Evolutionary conservation across 1,140 invertebrate species (phyloP), one percentile per base, ranked within the genome.

Genomic region (Psix sp.): DNA sequence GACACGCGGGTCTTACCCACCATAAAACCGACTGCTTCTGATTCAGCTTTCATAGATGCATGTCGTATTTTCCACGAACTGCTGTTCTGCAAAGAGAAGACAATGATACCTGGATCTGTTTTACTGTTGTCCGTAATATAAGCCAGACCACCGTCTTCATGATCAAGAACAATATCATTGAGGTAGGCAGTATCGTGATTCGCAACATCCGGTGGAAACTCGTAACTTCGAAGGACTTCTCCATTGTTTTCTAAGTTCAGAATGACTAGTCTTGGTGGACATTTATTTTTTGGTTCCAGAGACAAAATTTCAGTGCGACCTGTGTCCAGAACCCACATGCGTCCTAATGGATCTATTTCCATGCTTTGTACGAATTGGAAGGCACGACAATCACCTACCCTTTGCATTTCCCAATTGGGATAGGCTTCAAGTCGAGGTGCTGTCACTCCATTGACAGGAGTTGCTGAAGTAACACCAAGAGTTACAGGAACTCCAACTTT

Each of bases 241-340:
- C 88, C 88, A 9, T 84, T 84, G 3, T 89, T 86, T 45, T 92
- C 91, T 1, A 93, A 81, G 76, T 93, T 90, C 18, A 93, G 88
- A n/a, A 93, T 86, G 0, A 93, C 88, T 6, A 94, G 76, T 49
- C 91, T 90, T 0, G 92, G 90, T 1, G 90, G 89, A 75, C 92
- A 94, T 15, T 77, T 79, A 10, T 82, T 80, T 21, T 86, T 87
- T 0, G 83, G 77, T 0, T 89, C 76, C 7, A 78, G 36, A 0
- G 83, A 88, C 36, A 89, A 70, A 7, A 88, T 89, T 0, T 84
- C 86, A 0, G 90, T 85, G 5, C 90, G 84, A 0, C 92, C 91
- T 10, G 90, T 89, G 73, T 94, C 93, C 31, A 93, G 74, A 0
- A 93, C 88, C 92, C 92, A 94, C 90, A 94, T 91, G 0, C 91